A percentile compares a stretch with the other conserved stretches of the same genome.
phyloP scores from a whole-genome alignment of 2,888 invertebrate genomes.

The Xylota sylvarum region DNA sequence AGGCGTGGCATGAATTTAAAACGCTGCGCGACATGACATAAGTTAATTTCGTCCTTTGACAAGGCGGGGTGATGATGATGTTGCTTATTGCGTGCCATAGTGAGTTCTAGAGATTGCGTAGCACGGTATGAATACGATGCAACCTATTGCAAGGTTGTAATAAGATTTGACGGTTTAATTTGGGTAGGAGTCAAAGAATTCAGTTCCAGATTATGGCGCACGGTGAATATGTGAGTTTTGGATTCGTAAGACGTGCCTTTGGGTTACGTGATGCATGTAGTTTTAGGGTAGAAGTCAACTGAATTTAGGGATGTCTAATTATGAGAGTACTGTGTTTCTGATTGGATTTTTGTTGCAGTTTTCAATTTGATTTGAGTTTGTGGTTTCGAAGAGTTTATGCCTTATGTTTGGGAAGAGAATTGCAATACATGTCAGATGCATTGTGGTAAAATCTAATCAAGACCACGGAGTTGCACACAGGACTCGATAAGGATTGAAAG shows the following conservation, averaged over 20 bases:
- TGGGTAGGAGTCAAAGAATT: background rate
- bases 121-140: background rate
- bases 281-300: background rate
- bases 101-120: conserved; percentile 8
- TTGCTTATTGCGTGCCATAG: conserved; percentile 31
- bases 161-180: conserved; percentile 34
- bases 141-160: conserved; percentile 22
- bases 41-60: conserved; percentile 55
- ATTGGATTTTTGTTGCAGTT: background rate
- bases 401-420: too few relatives aligned
- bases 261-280: background rate
- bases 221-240: background rate
- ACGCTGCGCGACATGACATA: conserved; percentile 21
- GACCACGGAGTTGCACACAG: too few relatives aligned
- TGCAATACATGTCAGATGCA: too few relatives aligned
- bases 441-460: too few relatives aligned
- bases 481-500: too few relatives aligned
- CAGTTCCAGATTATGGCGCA: background rate
- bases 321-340: background rate
- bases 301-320: background rate
- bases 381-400: too few relatives aligned
- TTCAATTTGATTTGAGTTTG: too few relatives aligned
- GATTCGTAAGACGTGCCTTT: background rate
- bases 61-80: conserved; percentile 17
- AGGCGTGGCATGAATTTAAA: conserved; percentile 53